phyloP scores from a whole-genome alignment of 2,888 invertebrate species.

The Megastigmus dorsalis region DNA sequence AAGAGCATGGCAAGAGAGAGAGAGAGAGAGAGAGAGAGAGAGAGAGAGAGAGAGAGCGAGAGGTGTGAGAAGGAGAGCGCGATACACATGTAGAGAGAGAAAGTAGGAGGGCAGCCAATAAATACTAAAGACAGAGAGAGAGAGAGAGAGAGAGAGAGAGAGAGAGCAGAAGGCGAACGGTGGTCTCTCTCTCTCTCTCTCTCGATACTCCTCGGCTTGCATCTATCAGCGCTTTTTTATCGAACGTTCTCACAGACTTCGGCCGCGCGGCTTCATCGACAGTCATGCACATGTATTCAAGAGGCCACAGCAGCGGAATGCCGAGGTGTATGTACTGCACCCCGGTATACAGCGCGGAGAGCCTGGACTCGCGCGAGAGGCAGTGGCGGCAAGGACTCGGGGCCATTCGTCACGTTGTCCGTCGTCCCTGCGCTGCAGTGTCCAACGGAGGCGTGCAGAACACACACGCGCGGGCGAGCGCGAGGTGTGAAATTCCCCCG shows the following conservation, averaged over 20 bases:
- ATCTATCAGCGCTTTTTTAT: slow-evolving; percentile 64
- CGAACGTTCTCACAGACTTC: slow-evolving; percentile 61
- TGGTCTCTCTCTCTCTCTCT: slow-evolving; percentile 54
- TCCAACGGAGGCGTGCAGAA: slow-evolving; percentile 59
- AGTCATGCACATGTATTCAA: slow-evolving; percentile 55
- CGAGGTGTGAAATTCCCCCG: slow-evolving; percentile 59
- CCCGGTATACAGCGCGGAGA: too few species aligned
- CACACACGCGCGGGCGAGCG: slow-evolving; percentile 61
- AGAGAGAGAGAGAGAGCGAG: not conserved
- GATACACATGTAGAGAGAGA: slow-evolving; percentile 19
- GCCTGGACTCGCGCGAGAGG: too few species aligned
- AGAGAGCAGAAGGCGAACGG: slow-evolving; percentile 49
- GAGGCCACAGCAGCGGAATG: slow-evolving; percentile 54
- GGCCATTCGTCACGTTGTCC: slow-evolving; percentile 65
- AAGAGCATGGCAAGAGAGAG: not conserved
- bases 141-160: slow-evolving; percentile 25
- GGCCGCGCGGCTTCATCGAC: slow-evolving; percentile 50
- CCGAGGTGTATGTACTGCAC: too few species aligned
- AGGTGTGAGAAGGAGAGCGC: slow-evolving; percentile 1
- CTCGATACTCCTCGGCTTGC: slow-evolving; percentile 16
- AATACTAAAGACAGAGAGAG: slow-evolving; percentile 32
- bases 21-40: not conserved
- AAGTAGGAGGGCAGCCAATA: slow-evolving; percentile 41
- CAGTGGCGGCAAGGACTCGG: slow-evolving; percentile 29
- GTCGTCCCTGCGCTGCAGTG: slow-evolving; percentile 32